A percentile compares a stretch with the other conserved stretches of the same genome.
Evolutionary conservation across 2,888 invertebrate species (phyloP).

Genomic region (Orchestes rusci): DNA sequence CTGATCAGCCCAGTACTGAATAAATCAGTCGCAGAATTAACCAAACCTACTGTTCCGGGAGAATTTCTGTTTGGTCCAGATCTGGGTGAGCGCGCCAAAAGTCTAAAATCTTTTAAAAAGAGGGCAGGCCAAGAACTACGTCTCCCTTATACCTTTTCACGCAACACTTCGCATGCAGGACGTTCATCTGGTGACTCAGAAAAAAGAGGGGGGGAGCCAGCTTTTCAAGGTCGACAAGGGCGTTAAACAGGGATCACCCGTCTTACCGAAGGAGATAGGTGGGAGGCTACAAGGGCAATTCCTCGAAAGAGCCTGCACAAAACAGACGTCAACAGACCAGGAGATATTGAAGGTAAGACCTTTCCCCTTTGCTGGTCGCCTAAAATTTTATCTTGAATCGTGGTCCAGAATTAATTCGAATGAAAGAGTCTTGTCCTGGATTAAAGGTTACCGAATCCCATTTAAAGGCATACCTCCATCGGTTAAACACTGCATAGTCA

Average conservation of each 20-base stretch:
- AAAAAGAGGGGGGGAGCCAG: background rate
- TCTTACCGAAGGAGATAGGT: conserved; percentile 1
- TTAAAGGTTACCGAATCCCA: background rate
- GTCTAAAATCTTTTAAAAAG: background rate
- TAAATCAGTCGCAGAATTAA: background rate
- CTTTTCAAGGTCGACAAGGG: background rate
- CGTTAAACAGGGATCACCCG: conserved; percentile 1
- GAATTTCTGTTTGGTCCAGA: conserved; percentile 1
- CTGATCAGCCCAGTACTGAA: background rate
- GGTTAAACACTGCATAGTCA: background rate
- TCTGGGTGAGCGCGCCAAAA: conserved; percentile 3
- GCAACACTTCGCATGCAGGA: background rate
- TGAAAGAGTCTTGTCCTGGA: conserved; percentile 1
- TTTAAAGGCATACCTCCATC: background rate
- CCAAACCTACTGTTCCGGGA: background rate
- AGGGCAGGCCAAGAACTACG: conserved; percentile 1
- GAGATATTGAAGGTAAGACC: background rate
- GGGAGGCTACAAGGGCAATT: background rate
- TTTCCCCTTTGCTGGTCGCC: background rate
- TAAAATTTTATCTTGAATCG: background rate
- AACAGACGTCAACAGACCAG: background rate
- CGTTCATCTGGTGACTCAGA: background rate
- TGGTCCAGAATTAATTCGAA: background rate
- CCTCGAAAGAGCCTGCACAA: background rate
- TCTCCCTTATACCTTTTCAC: background rate